These are phyloP conservation scores for Xylocopa sonorina DNA, from an alignment of 1,140 invertebrate species.

Conservation along the genomic window DNA sequence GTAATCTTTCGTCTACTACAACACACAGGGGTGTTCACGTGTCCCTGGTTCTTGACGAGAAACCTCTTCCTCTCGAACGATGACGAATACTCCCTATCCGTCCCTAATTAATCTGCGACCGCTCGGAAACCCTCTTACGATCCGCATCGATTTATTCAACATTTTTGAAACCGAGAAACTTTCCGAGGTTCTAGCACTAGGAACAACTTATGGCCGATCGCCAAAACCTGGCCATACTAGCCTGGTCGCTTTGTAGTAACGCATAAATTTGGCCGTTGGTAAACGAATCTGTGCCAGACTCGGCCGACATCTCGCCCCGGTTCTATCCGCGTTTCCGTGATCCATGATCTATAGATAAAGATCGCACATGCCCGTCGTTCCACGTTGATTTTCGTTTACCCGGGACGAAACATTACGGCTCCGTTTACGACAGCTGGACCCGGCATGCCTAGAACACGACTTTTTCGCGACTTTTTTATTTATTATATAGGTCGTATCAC, in stretches of 20 bases:
- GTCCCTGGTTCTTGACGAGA: too few relatives aligned
- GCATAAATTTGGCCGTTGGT: conserved; percentile 62
- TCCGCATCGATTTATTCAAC: neutral
- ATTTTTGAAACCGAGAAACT: too few relatives aligned
- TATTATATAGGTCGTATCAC: too few relatives aligned
- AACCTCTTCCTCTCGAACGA: neutral
- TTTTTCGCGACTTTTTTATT: too few relatives aligned
- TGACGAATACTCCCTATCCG: neutral
- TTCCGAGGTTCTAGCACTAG: neutral
- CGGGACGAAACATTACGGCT: conserved; percentile 9
- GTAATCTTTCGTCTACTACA: conserved; percentile 16
- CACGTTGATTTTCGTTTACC: neutral
- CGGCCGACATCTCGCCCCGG: conserved; percentile 25
- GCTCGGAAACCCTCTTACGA: too few relatives aligned
- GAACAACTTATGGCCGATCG: conserved; percentile 15
- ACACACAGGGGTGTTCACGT: conserved; percentile 17
- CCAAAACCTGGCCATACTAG: neutral
- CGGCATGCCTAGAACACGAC: too few relatives aligned
- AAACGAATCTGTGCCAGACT: conserved; percentile 58
- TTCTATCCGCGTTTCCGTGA: conserved; percentile 29
- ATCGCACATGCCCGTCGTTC: conserved; percentile 29
- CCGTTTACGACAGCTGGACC: conserved; percentile 17
- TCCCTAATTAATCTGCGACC: too few relatives aligned
- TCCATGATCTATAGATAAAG: conserved; percentile 38
- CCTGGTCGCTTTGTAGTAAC: conserved; percentile 27